Percentiles rank a stretch among this genome's conserved stretches.
These are phyloP conservation scores for Hypocryptadius cinnamomeus DNA, from an alignment of 2,113 vertebrate genomes.

Conservation along the genomic window DNA sequence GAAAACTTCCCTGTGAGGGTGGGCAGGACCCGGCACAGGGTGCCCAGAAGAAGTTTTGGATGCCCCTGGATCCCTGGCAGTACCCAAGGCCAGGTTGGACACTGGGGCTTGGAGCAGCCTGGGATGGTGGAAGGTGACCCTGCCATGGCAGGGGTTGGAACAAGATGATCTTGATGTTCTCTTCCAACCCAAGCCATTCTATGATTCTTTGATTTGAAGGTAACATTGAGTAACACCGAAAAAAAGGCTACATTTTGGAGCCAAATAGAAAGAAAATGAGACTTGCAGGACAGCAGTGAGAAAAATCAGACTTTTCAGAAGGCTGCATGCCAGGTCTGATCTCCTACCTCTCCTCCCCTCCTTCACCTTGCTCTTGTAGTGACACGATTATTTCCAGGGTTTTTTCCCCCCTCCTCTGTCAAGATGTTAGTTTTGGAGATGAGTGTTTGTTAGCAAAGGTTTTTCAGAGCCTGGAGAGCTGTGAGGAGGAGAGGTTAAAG, in stretches of 20 bases:
- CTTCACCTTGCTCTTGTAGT: not conserved
- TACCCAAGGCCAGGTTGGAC: fast-evolving
- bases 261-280: not conserved
- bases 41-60: not conserved
- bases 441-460: not conserved
- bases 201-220: not conserved
- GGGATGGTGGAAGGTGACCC: not conserved
- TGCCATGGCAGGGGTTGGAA: not conserved
- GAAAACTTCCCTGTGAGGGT: not conserved
- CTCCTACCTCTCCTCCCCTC: not conserved
- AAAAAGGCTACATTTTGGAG: not conserved
- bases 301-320: not conserved
- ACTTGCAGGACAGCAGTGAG: not conserved
- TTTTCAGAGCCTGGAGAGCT: not conserved
- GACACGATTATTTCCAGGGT: not conserved
- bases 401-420: not conserved
- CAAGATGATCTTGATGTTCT: not conserved
- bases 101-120: not conserved
- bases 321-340: not conserved
- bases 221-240: not conserved
- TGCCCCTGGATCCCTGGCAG: not conserved
- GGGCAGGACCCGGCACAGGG: fast-evolving
- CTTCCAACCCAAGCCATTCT: not conserved
- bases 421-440: constrained; percentile 6
- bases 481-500: not conserved